phyloP scores from a whole-genome alignment of 2,113 vertebrate species.

The Atractosteus spatula region DNA sequence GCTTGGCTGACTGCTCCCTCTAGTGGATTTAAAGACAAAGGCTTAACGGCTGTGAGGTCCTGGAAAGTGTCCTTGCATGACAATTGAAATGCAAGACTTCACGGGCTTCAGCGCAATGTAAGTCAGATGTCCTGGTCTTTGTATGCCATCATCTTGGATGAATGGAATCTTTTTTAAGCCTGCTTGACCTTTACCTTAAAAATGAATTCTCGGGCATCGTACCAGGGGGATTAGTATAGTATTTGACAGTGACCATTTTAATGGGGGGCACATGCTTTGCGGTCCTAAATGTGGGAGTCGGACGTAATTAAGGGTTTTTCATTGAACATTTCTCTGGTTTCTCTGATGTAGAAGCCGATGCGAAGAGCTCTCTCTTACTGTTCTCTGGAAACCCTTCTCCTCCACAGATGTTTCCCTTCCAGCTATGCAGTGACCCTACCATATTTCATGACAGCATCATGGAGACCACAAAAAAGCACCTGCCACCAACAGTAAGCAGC shows the following conservation, averaged over 20 bases:
- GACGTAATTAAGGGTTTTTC: no score
- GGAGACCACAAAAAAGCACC: neutral
- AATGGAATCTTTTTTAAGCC: constrained; percentile 30
- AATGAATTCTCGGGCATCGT: no score
- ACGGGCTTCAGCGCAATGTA: neutral
- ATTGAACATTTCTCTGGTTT: no score
- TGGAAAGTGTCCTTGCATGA: neutral
- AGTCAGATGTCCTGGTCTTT: constrained; percentile 18
- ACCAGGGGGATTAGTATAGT: no score
- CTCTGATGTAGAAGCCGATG: no score
- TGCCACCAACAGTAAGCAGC: neutral
- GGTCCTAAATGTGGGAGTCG: no score
- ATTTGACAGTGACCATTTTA: no score
- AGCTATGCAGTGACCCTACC: neutral
- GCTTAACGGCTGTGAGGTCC: neutral
- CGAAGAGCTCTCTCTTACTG: no score
- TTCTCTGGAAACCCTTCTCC: neutral
- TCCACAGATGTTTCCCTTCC: neutral
- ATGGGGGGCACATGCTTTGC: no score
- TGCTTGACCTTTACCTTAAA: neutral
- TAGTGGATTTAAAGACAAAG: constrained; percentile 10
- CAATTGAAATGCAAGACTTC: neutral
- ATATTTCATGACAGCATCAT: neutral
- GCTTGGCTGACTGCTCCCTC: constrained; percentile 26
- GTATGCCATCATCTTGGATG: constrained; percentile 17